A percentile compares a stretch with the other conserved stretches of the same genome.
Evolutionary conservation across 2,888 invertebrate genomes (phyloP).

Genomic region (Erebia palarica): DNA sequence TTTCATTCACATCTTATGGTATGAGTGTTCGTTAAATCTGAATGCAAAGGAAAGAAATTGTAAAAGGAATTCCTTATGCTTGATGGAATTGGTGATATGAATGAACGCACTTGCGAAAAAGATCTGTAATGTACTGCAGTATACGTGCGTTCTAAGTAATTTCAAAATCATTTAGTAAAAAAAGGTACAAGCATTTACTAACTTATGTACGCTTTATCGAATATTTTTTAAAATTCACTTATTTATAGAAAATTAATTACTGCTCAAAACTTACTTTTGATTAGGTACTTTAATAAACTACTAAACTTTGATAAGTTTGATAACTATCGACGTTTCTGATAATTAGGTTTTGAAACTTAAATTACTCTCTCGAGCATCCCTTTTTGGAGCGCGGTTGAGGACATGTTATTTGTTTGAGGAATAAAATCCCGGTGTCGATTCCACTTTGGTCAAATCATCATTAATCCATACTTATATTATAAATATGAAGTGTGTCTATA

Average conservation of each 20-base stretch:
- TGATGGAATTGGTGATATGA: not conserved
- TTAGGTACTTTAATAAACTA: not conserved
- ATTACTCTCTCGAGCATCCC: not conserved
- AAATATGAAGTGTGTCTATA: too few relatives aligned
- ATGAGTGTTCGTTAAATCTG: constrained; percentile 5
- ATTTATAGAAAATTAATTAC: not conserved
- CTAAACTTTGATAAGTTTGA: not conserved
- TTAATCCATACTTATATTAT: too few relatives aligned
- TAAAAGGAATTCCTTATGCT: not conserved
- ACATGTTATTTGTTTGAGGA: not conserved
- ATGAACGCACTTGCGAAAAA: not conserved
- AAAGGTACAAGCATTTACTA: too few relatives aligned
- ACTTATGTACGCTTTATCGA: too few relatives aligned
- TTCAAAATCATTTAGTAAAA: too few relatives aligned
- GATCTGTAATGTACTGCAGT: too few relatives aligned
- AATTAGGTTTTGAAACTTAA: constrained; percentile 1
- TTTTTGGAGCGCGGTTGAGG: not conserved
- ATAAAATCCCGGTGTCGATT: too few relatives aligned
- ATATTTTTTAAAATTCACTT: not conserved
- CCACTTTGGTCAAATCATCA: too few relatives aligned
- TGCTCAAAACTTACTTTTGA: not conserved
- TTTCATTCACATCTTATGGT: constrained; percentile 10
- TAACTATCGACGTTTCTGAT: constrained; percentile 1
- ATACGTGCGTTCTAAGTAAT: too few relatives aligned
- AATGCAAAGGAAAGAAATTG: not conserved